Percentiles rank a stretch among this genome's conserved stretches.
Evolutionary conservation across 92 coral and sea anemone species (phyloP).

Genomic region (Meandrina meandrites): DNA sequence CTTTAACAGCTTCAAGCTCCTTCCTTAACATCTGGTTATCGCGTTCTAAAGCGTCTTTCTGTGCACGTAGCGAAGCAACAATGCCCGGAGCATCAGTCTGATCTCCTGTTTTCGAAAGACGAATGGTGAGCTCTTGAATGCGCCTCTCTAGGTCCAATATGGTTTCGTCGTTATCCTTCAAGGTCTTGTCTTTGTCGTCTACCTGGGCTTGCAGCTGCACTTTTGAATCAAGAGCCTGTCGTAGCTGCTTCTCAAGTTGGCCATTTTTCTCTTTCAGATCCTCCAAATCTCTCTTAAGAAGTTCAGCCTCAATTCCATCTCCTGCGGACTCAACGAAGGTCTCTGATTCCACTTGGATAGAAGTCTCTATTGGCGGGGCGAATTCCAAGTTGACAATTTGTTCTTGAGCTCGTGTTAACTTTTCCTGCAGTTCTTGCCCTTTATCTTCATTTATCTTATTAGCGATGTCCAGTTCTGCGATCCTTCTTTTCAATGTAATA

Average conservation of each 20-base stretch:
- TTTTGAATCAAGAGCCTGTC: slow-evolving; percentile 67
- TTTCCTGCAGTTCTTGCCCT: slow-evolving; percentile 78
- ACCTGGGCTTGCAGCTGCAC: slow-evolving; percentile 73
- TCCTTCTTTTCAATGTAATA: slow-evolving; percentile 68
- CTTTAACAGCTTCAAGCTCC: slow-evolving; percentile 72
- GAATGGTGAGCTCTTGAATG: slow-evolving; percentile 81
- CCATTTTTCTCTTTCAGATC: slow-evolving; percentile 72
- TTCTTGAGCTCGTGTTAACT: slow-evolving; percentile 75
- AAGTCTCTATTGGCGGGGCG: slow-evolving; percentile 62
- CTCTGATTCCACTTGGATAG: slow-evolving; percentile 39
- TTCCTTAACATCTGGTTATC: slow-evolving; percentile 90
- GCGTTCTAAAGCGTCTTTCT: slow-evolving; percentile 83
- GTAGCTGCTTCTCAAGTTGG: slow-evolving; percentile 81
- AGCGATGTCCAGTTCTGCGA: slow-evolving; percentile 79
- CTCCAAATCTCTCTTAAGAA: slow-evolving; percentile 79
- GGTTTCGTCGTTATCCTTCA: slow-evolving; percentile 84
- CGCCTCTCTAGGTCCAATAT: slow-evolving; percentile 80
- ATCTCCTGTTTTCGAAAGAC: slow-evolving; percentile 76
- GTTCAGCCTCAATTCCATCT: slow-evolving; percentile 77
- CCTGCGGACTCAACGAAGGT: slow-evolving; percentile 58
- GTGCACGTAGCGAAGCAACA: slow-evolving; percentile 83
- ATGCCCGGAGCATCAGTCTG: slow-evolving; percentile 88
- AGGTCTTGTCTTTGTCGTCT: slow-evolving; percentile 63
- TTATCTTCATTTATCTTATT: slow-evolving; percentile 72
- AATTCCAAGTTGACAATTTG: slow-evolving; percentile 68